Base-by-base conservation (phyloP, 2,797 vertebrate species). In the Coregonus suidteri region DNA sequence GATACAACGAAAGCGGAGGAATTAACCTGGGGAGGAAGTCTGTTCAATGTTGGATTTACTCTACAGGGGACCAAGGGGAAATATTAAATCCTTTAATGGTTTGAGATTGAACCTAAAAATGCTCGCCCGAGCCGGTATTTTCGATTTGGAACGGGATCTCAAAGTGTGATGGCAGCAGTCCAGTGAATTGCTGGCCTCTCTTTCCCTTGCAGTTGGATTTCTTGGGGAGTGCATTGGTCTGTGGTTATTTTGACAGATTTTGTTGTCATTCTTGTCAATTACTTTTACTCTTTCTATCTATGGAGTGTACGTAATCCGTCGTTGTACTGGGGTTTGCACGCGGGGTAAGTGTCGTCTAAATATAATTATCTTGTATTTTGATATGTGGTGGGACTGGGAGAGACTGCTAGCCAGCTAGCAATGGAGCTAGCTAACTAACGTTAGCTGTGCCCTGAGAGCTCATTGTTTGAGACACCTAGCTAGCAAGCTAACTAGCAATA, bases 121-220 rank as follows among this genome's bases (percentile, higher is more conserved):
- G 92, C 88, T 83, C 78, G 74, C 74, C 76, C 87, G 88, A 89
- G 83, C 83, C 78, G 90, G 86, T 88, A 88, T 91, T 90, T 84
- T 90, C 90, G 88, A 78, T 83, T 89, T 81, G 92, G 92, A 93
- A 81, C 91, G 91, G 88, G 88, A 84, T 90, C 92, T 87, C 85
- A 79, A 82, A 91, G 93, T 90, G 93, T 93, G 93, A 93, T 92
- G 94, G 94, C 94, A 92, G 90, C 86, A 91, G 92, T 94, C 93
- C 93, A 94, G 92, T 93, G 92, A 93, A 87, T 91, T 83, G 88
- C 93, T 93, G 93, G 93, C 93, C 93, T 94, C 90, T 90, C 90
- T 81, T 91, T 64, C 86, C 89, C 90, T 88, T 81, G 75, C 86
- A 83, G 81, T 71, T 91, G 94, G 94, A 92, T 94, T 93, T 93